Percentiles rank a stretch among this genome's conserved stretches.
Evolutionary conservation across 2,888 invertebrate genomes (phyloP).

Genomic region (Julus scandinavius): DNA sequence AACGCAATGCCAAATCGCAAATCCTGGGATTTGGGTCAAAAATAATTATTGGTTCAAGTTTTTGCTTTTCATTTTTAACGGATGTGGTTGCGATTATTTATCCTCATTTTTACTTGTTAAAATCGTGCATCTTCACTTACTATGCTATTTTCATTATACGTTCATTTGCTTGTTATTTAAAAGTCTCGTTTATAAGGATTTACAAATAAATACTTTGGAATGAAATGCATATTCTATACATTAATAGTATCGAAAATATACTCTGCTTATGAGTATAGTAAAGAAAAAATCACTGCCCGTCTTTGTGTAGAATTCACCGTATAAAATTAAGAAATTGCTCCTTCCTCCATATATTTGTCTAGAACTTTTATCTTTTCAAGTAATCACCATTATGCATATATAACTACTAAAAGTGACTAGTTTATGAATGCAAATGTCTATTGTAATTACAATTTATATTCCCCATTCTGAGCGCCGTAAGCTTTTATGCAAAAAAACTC

Average conservation of each 20-base stretch:
- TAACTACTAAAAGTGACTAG: constrained; percentile 26
- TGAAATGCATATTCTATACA: background rate
- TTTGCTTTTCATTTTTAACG: background rate
- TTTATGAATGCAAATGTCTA: constrained; percentile 45
- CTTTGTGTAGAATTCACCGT: background rate
- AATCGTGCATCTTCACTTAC: background rate
- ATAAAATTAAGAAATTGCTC: background rate
- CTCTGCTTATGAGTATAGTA: background rate
- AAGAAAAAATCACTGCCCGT: background rate
- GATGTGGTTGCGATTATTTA: constrained; percentile 28
- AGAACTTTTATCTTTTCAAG: constrained; percentile 5
- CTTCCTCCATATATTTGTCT: background rate
- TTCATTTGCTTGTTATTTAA: background rate
- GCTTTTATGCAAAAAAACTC: constrained; percentile 6
- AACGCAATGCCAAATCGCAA: background rate
- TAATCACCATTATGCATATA: constrained; percentile 25
- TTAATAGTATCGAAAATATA: background rate
- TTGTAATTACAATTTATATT: constrained; percentile 26
- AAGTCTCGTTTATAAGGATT: background rate
- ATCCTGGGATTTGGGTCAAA: constrained; percentile 35
- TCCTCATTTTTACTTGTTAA: background rate
- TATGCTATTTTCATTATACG: background rate
- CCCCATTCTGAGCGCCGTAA: constrained; percentile 18
- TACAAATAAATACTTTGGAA: background rate
- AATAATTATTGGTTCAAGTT: constrained; percentile 34